Evolutionary conservation across 2,888 invertebrate species (phyloP).

Genomic region (Hydrotaea diabolus): DNA sequence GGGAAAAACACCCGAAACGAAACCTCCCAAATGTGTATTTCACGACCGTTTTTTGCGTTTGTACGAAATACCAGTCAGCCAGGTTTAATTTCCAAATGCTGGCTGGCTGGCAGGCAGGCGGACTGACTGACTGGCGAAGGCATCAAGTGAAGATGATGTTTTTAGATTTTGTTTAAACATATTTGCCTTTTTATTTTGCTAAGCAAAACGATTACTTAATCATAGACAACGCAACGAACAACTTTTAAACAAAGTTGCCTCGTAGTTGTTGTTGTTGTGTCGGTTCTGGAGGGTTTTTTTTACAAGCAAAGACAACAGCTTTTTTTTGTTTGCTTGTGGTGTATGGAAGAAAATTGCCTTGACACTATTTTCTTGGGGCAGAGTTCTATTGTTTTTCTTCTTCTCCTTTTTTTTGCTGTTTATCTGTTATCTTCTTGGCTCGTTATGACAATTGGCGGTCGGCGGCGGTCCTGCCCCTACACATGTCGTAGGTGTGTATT

Average conservation of each 20-base stretch:
- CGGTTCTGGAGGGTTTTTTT: too few relatives aligned
- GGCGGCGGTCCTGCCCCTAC: neutral
- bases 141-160: neutral
- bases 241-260: neutral
- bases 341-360: constrained; percentile 56
- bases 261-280: too few relatives aligned
- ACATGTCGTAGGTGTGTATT: too few relatives aligned
- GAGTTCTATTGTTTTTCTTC: neutral
- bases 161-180: constrained; percentile 34
- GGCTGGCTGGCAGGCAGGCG: neutral
- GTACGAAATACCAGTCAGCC: neutral
- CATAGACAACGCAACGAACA: neutral
- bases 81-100: neutral
- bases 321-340: too few relatives aligned
- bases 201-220: constrained; percentile 4
- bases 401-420: neutral
- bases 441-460: constrained; percentile 11
- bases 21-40: constrained; percentile 67
- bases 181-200: neutral
- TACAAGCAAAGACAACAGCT: neutral
- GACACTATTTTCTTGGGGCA: constrained; percentile 47
- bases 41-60: constrained; percentile 15
- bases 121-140: too few relatives aligned
- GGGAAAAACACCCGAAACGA: constrained; percentile 23
- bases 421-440: neutral